A percentile compares a stretch with the other conserved stretches of the same genome.
Evolutionary conservation across 2,888 invertebrate species (phyloP).

Genomic region (Sarcophaga caerulescens): DNA sequence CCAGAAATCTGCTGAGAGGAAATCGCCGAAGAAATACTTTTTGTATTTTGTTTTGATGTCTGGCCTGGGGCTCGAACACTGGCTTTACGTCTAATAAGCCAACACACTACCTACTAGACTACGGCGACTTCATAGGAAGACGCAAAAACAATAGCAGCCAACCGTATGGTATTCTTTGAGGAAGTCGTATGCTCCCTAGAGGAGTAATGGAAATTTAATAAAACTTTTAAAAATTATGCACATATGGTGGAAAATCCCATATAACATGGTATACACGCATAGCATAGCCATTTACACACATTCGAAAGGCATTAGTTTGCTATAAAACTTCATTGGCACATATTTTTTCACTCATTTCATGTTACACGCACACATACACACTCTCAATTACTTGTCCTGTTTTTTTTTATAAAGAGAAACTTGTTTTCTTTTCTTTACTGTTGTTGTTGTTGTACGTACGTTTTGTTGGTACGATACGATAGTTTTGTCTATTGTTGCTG

Average conservation of each 20-base stretch:
- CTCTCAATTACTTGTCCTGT: not conserved
- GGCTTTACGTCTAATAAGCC: too few species aligned
- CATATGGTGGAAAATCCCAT: not conserved
- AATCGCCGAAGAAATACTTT: too few species aligned
- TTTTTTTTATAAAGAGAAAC: too few species aligned
- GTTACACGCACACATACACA: not conserved
- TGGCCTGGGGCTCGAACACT: too few species aligned
- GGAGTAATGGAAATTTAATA: conserved; percentile 1
- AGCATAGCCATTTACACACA: not conserved
- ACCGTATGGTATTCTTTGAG: too few species aligned
- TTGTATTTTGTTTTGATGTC: too few species aligned
- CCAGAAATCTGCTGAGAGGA: too few species aligned
- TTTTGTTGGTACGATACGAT: not conserved
- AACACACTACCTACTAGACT: too few species aligned
- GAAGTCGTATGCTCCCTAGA: not conserved
- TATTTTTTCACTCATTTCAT: too few species aligned
- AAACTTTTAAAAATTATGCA: conserved; percentile 18
- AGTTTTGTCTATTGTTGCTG: not conserved
- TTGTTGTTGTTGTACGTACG: not conserved
- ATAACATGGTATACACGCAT: not conserved
- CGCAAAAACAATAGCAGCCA: not conserved
- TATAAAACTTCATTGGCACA: too few species aligned
- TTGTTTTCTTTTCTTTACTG: not conserved
- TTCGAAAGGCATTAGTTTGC: too few species aligned
- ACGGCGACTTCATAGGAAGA: too few species aligned